phyloP scores from a whole-genome alignment of 2,797 vertebrate species.

The Sorex maritimensis region DNA sequence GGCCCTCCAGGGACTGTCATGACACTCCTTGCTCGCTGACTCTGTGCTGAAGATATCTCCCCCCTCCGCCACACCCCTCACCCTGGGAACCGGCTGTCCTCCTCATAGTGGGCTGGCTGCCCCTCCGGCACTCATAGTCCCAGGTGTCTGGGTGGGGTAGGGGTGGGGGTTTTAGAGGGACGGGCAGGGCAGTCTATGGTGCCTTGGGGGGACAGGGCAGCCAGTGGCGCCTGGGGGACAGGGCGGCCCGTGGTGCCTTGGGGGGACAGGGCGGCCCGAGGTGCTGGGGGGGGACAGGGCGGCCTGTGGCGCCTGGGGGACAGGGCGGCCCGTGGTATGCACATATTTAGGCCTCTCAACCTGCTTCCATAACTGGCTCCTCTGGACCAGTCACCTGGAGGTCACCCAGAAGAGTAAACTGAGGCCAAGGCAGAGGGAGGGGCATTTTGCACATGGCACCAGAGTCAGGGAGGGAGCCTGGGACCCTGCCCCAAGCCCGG shows the following conservation, averaged over 20 bases:
- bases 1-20: not conserved
- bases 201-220: not conserved
- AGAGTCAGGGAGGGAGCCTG: not conserved
- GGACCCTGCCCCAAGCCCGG: not conserved
- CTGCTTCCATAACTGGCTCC: slow-evolving; percentile 2
- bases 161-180: too few relatives aligned
- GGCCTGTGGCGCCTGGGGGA: not conserved
- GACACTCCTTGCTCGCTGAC: not conserved
- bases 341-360: not conserved
- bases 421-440: slow-evolving; percentile 6
- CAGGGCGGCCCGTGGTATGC: not conserved
- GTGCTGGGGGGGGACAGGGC: too few relatives aligned
- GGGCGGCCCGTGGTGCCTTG: not conserved
- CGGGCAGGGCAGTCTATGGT: too few relatives aligned
- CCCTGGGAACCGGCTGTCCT: not conserved
- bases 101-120: not conserved
- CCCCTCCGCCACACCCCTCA: not conserved
- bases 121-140: too few relatives aligned
- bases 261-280: not conserved
- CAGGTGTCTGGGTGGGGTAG: too few relatives aligned
- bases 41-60: not conserved
- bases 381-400: slow-evolving; percentile 17
- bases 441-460: not conserved
- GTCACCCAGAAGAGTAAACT: not conserved
- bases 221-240: not conserved